Conservation (phyloP, 2,113 vertebrate genomes). For the Nothocercus nigrocapillus region DNA sequence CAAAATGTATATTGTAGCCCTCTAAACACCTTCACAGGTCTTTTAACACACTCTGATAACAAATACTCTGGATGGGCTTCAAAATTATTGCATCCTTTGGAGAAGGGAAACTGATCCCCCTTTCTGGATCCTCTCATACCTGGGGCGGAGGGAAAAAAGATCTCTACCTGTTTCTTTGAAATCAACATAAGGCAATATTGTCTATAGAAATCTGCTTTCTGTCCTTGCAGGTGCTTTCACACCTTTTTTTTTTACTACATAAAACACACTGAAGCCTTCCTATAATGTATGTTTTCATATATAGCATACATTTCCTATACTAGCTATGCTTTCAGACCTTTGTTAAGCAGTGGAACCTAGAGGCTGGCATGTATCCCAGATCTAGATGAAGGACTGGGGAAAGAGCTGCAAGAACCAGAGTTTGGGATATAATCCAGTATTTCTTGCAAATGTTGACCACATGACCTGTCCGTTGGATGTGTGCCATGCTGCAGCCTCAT, state of each 20-base stretch:
- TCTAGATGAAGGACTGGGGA: background rate
- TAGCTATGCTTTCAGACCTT: background rate
- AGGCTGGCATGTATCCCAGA: background rate
- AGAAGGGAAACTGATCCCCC: background rate
- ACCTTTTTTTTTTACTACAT: background rate
- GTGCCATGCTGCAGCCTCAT: slow-evolving; percentile 8
- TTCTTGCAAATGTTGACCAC: background rate
- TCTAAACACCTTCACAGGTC: background rate
- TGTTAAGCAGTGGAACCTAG: background rate
- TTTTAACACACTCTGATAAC: background rate
- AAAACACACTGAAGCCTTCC: background rate
- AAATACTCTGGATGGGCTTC: background rate
- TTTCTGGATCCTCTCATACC: background rate
- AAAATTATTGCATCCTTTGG: background rate
- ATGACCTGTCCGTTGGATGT: background rate
- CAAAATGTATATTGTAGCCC: background rate
- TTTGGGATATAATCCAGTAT: background rate
- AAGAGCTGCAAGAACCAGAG: rapidly evolving
- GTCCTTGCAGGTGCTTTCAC: background rate
- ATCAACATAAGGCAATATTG: background rate
- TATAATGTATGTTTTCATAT: background rate
- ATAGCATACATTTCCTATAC: background rate
- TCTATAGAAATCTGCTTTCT: background rate
- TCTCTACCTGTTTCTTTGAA: background rate
- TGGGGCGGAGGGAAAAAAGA: background rate